Evolutionary conservation across 2,888 invertebrate genomes (phyloP), one percentile per base, ranked within the genome.

Genomic region (Ochropacha duplaris): DNA sequence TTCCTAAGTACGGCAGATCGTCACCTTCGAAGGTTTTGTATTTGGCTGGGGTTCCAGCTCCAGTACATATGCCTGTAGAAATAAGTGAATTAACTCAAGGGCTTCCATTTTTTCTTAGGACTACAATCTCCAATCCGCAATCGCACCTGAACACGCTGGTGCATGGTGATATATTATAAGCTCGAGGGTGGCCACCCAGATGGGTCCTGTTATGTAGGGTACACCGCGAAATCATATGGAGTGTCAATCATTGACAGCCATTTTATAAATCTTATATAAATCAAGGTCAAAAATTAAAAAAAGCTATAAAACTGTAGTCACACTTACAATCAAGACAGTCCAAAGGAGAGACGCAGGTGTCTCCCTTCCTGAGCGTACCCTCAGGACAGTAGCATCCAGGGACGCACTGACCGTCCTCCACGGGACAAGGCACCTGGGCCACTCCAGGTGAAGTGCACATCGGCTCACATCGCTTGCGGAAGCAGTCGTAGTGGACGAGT

Each of bases 1-100:
- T 97, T 5, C 97, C 97, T 66, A 96, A 95, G 83, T 96, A 96
- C 0, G 96, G 96, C 69, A 96, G 95, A 72, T 96, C 95, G 62
- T 94, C 95, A 22, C 96, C 95, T 80, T 98, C 98, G 78, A 97
- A 98, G 28, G 96, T 97, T 59, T 95, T 93, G 84, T 96, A 97
- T 75, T 97, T 96, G 0, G 97, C 95, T 9, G 91, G 90, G 55
- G 96, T 95, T 0, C 97, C 97, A 61, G 96, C 94, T 0, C 96
- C 95, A 68, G 96, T 95, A 79, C 96, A 96, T 0, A 93, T 88
- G 57, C 94, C 94, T 92, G 60, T 11, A 28, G 49, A 52, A 24
- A 24, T n/a, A 36, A 28, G 34, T 11, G 16, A 60, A 44, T 54
- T 28, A 36, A 16, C n/a, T 9, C n/a, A n/a, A n/a, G n/a, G n/a